Evolutionary conservation across 2,797 vertebrate genomes (phyloP), one percentile per base, ranked within the genome.

Genomic region (Centroberyx gerrardi): DNA sequence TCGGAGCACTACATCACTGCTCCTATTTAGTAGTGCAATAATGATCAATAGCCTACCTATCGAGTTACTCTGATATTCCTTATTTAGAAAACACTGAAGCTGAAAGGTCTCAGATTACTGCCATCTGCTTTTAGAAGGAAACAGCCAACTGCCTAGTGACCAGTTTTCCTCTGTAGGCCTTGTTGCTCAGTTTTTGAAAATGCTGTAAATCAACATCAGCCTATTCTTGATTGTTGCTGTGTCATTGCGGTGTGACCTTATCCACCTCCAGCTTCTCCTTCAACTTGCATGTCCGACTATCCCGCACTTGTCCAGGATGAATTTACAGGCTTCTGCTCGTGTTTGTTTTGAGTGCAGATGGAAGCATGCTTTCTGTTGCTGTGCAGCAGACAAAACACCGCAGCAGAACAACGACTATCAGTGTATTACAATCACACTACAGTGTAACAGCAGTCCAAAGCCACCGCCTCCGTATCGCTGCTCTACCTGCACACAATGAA

Each of bases 221-320:
- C 54, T 36, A 18, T 13, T 12, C 40, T 10, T 29, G 42, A 62
- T 36, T 52, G 65, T 4, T 86, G 90, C 89, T 84, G 90, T 91
- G 89, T 91, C 90, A 91, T 71, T 58, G 87, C 76, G 14, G 44
- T 73, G 62, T 83, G 87, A 88, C 85, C 81, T 84, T 48, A 69
- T 8, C 70, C 78, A 59, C 67, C 62, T 28, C 66, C 64, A 38
- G 2, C 68, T 61, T 38, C 2, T 5, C 36, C n/a, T 28, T 68
- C 12, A 83, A 73, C 79, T 74, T 44, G 3, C 63, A 18, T 15
- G 14, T 15, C 14, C 42, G n/a, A 15, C 17, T 55, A 5, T n/a
- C 9, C 8, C 36, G 53, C 70, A 4, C 28, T 0, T 33, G 9
- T 49, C 28, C 9, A 12, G 14, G 4, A 12, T 46, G 36, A 62